Conservation (phyloP, 2,888 invertebrate species). For the Tortricodes alternella region DNA sequence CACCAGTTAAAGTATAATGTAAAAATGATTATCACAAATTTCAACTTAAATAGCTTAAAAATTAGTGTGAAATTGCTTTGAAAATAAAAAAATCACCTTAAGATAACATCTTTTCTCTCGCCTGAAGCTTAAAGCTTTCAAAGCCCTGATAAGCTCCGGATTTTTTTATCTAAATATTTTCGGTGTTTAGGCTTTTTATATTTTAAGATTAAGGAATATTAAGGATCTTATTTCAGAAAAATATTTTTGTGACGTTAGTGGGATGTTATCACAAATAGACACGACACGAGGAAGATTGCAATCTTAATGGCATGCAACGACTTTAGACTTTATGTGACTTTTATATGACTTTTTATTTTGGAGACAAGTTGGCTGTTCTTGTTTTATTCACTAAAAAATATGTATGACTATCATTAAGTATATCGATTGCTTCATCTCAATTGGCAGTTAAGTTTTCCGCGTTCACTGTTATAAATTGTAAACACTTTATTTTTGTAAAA, state of each 20-base stretch:
- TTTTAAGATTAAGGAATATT: background rate
- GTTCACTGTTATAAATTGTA: no score
- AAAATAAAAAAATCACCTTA: conserved; percentile 9
- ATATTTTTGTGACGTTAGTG: background rate
- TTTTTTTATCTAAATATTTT: conserved; percentile 25
- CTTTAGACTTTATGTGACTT: background rate
- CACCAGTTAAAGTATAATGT: background rate
- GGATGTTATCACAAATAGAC: background rate
- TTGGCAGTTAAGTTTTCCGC: no score
- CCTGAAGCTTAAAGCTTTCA: conserved; percentile 6
- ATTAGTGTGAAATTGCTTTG: conserved; percentile 15
- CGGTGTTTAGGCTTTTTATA: conserved; percentile 15
- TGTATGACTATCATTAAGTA: no score
- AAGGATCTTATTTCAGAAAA: background rate
- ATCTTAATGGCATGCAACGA: background rate
- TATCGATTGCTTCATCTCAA: no score
- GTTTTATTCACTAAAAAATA: background rate
- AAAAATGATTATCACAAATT: background rate
- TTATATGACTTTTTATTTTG: background rate
- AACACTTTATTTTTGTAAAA: no score
- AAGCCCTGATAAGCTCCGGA: conserved; percentile 19
- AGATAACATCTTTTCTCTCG: background rate
- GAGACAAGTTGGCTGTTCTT: background rate
- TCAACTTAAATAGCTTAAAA: background rate
- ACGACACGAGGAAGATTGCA: background rate